Evolutionary conservation across 1,140 invertebrate species (phyloP).

Genomic region (Lethocerus indicus): DNA sequence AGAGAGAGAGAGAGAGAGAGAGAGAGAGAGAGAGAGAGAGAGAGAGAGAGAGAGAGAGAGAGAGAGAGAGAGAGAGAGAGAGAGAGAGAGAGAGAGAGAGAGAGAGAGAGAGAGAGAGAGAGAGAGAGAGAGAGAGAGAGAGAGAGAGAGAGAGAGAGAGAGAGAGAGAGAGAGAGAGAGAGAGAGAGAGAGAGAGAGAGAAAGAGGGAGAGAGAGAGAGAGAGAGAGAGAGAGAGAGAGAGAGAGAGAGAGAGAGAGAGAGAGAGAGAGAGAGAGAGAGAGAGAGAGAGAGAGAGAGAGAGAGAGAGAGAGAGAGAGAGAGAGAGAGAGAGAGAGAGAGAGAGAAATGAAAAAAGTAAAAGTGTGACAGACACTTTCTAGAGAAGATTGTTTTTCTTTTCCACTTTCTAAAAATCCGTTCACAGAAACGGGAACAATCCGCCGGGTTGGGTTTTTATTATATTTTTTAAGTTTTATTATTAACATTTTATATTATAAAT

Average conservation of each 20-base stretch:
- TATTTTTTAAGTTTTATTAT: too few species aligned
- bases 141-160: constrained; percentile 3
- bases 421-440: too few species aligned
- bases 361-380: too few species aligned
- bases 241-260: background rate
- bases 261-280: constrained; percentile 4
- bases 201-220: constrained; percentile 3
- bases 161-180: constrained; percentile 2
- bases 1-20: constrained; percentile 2
- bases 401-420: too few species aligned
- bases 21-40: background rate
- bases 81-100: background rate
- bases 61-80: background rate
- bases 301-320: constrained; percentile 5
- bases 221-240: background rate
- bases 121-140: background rate
- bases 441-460: too few species aligned
- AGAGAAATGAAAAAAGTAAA: constrained; percentile 1
- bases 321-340: constrained; percentile 5
- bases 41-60: background rate
- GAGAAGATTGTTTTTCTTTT: too few species aligned
- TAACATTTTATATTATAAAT: too few species aligned
- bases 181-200: constrained; percentile 3
- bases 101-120: constrained; percentile 2
- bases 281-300: constrained; percentile 6